These are phyloP conservation scores for Diachrysia chrysitis DNA, from an alignment of 2,888 invertebrate genomes.

Conservation along the genomic window DNA sequence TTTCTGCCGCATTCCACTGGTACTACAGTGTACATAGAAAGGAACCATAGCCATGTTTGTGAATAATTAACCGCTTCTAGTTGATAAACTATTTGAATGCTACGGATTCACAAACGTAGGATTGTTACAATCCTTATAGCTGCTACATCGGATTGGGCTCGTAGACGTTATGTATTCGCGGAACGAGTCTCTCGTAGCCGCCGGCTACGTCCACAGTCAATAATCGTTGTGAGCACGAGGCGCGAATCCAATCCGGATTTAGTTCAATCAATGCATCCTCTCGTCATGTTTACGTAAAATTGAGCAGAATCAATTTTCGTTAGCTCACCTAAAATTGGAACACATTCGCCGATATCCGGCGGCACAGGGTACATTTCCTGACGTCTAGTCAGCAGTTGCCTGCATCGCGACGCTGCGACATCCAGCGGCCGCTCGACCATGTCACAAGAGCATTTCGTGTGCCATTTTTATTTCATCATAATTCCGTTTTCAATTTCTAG, in stretches of 20 bases:
- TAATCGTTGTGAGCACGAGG: constrained; percentile 60
- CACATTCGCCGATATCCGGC: constrained; percentile 78
- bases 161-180: constrained; percentile 47
- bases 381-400: constrained; percentile 66
- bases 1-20: constrained; percentile 48
- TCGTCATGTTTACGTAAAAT: constrained; percentile 73
- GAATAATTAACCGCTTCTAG: constrained; percentile 37
- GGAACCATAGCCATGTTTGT: constrained; percentile 38
- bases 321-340: constrained; percentile 77
- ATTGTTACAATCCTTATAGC: constrained; percentile 18
- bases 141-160: constrained; percentile 36
- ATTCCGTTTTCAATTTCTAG: constrained; percentile 87
- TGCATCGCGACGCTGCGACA: constrained; percentile 39
- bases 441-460: constrained; percentile 63
- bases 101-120: constrained; percentile 29
- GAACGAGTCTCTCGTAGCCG: constrained; percentile 42
- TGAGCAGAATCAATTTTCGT: constrained; percentile 75
- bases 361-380: constrained; percentile 76
- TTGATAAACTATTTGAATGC: constrained; percentile 26
- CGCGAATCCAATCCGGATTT: constrained; percentile 66
- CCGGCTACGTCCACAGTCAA: constrained; percentile 53
- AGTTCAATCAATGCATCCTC: constrained; percentile 71
- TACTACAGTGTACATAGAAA: constrained; percentile 44
- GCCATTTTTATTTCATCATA: constrained; percentile 83
- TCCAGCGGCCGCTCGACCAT: constrained; percentile 38